Evolutionary conservation across 2,888 invertebrate genomes (phyloP), one percentile per base, ranked within the genome.

Genomic region (Nephrotoma appendiculata): DNA sequence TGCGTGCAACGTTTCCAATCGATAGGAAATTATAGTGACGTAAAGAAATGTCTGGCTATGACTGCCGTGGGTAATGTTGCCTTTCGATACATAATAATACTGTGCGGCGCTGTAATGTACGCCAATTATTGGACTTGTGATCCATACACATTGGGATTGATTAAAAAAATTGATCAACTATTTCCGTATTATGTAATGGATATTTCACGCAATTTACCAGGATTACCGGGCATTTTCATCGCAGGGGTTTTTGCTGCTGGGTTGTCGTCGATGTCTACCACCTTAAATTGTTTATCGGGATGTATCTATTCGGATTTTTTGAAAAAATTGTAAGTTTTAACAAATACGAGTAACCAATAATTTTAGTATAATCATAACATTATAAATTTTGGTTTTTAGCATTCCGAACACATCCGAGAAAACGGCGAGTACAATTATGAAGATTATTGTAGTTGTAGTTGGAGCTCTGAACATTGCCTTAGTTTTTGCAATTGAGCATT

Each of bases 231-330:
- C 2, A 92, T 96, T 71, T 96, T 96, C 89, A 93, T 96, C 3
- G 95, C 96, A 41, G 94, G 96, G 41, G 93, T 96, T 83, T 95
- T 96, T 88, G 95, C 95, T 89, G 95, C 96, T 0, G 95, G 95
- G 0, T 92, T 96, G 43, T 94, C 95, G 85, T 93, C 95, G 84
- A 93, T 95, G 89, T 94, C 94, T 12, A 93, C 94, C 0, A 91
- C 93, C 57, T 91, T 95, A 31, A 95, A 95, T 89, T 94, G 94
- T 0, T 90, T 94, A 88, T 92, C 94, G 12, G 95, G 94, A 9
- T 94, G 94, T 0, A 90, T 94, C 43, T 95, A 94, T 89, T 94
- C 95, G 89, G 95, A 95, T 89, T 94, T 94, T 88, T 92, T 95
- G 42, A 92, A 93, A 86, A 57, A 41, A 41, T 41, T 86, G 84